Evolutionary conservation across 2,888 invertebrate genomes (phyloP), one percentile per base, ranked within the genome.

Genomic region (Drosophila prolongata): DNA sequence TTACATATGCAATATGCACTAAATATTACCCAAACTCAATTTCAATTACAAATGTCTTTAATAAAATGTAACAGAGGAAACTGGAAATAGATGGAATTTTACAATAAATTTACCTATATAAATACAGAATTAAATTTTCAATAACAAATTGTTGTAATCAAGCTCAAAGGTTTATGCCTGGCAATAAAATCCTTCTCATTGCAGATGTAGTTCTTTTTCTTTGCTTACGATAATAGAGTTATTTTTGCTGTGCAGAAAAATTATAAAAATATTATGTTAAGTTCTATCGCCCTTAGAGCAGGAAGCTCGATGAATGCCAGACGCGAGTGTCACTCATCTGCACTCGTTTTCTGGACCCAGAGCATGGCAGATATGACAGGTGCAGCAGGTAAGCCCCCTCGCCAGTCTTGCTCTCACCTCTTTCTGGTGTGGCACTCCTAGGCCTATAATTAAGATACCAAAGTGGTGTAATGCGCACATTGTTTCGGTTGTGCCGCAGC

Each of bases 401-500:
- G 13, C 34, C 40, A 13, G 27, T 19, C 40, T 13, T 3, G 13
- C 10, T 14, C 35, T 24, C 58, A 42, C 40, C 38, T 8, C 46
- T n/a, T 42, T 24, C 35, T 67, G 37, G 55, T 67, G 67, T 68
- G 71, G 35, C 62, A 79, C 71, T 49, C 42, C 64, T 42, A 69
- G 72, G 61, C 44, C 79, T 87, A 87, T 83, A 87, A 83, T 83
- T 83, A 83, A 83, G 78, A 68, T 68, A 78, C 75, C 65, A 70
- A 84, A 83, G 84, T 87, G 87, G 72, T 83, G 84, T 79, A 82
- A 86, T 66, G 77, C 78, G 73, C 78, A 85, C 78, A 76, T 71
- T 76, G 70, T 70, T 70, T 70, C 60, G 81, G 55, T 67, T 61
- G 64, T 72, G 77, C 62, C 72, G 65, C 42, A 27, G n/a, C 6